phyloP scores from a whole-genome alignment of 2,113 vertebrate genomes.

The Plectropomus leopardus region DNA sequence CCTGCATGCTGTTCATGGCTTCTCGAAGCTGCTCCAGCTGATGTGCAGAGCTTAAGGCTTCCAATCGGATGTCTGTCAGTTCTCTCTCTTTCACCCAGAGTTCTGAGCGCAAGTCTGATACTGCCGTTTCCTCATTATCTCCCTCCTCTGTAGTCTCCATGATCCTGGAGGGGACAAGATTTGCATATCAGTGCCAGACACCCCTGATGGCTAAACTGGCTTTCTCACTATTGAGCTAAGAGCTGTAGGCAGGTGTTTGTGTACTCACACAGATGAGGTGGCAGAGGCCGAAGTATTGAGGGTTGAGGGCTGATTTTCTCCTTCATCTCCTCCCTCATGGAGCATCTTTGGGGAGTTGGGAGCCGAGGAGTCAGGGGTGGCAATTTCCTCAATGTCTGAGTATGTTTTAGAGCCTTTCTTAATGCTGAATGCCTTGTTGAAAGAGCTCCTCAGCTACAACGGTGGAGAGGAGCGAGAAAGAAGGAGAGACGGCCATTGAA shows the following conservation, averaged over 20 bases:
- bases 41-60: constrained; percentile 95
- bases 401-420: constrained; percentile 97
- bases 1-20: constrained; percentile 98
- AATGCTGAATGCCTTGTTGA: constrained; percentile 98
- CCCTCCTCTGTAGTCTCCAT: constrained; percentile 86
- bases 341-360: constrained; percentile 94
- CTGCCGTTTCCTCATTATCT: constrained; percentile 90
- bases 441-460: constrained; percentile 93
- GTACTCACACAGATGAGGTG: constrained; percentile 87
- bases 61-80: constrained; percentile 94
- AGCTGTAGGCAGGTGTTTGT: background rate
- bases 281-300: constrained; percentile 86
- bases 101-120: constrained; percentile 93
- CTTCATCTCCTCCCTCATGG: constrained; percentile 84
- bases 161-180: constrained; percentile 78
- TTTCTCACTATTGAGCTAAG: background rate
- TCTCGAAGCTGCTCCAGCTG: constrained; percentile 95
- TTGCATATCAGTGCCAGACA: constrained; percentile 12
- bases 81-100: constrained; percentile 97
- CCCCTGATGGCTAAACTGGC: background rate
- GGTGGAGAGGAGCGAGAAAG: background rate
- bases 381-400: constrained; percentile 96
- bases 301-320: constrained; percentile 80
- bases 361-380: constrained; percentile 94
- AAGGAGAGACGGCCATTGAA: constrained; percentile 7